Conservation (phyloP, 2,797 vertebrate species). For the Lagodon rhomboides region DNA sequence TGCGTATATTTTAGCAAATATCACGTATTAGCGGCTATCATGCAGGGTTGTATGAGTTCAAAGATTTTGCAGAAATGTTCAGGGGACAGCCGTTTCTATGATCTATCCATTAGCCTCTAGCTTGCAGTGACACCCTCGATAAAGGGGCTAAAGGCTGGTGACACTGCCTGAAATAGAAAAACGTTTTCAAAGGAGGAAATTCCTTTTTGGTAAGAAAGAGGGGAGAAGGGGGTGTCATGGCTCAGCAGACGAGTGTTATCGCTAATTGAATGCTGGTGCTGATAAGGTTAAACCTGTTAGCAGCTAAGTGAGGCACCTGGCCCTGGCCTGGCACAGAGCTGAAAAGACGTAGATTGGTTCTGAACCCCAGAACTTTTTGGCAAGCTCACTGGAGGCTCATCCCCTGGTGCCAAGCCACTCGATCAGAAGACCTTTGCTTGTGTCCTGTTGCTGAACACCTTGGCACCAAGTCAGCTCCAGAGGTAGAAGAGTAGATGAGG, state of each 20-base stretch:
- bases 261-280: slow-evolving; percentile 72
- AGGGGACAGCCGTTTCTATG: slow-evolving; percentile 12
- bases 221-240: slow-evolving; percentile 52
- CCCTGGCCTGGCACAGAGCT: slow-evolving; percentile 41
- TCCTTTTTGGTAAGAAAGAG: background rate
- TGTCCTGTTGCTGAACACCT: slow-evolving; percentile 51
- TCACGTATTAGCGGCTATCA: slow-evolving; percentile 16
- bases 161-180: background rate
- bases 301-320: slow-evolving; percentile 66
- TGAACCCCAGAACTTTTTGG: slow-evolving; percentile 57
- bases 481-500: slow-evolving; percentile 37
- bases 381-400: slow-evolving; percentile 43
- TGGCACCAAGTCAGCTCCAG: slow-evolving; percentile 41
- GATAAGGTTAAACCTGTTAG: slow-evolving; percentile 82
- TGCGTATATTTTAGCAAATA: slow-evolving; percentile 53
- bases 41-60: slow-evolving; percentile 14
- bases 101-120: slow-evolving; percentile 12
- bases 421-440: slow-evolving; percentile 47
- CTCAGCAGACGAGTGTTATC: slow-evolving; percentile 65
- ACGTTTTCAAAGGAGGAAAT: background rate
- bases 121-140: slow-evolving; percentile 17
- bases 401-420: slow-evolving; percentile 49
- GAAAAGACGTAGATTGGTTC: slow-evolving; percentile 47
- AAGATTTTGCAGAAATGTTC: slow-evolving; percentile 33
- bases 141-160: background rate